A percentile compares a stretch with the other conserved stretches of the same genome.
Conservation (phyloP, 2,888 invertebrate genomes). For the Plutella xylostella region DNA sequence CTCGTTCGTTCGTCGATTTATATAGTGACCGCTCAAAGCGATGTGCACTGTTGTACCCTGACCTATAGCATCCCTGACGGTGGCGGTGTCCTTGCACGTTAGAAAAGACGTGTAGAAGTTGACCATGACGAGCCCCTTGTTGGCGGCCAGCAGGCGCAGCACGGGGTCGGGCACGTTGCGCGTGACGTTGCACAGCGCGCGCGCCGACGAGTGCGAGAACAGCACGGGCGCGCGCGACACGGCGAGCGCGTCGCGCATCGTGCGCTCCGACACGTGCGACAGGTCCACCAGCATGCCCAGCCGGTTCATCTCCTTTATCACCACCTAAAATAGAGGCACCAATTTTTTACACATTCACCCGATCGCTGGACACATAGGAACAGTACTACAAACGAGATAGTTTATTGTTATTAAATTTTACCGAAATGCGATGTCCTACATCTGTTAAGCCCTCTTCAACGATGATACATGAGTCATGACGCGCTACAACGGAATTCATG, state of each 20-base stretch:
- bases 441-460: too few relatives aligned
- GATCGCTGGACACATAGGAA: too few relatives aligned
- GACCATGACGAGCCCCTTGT: constrained; percentile 88
- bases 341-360: too few relatives aligned
- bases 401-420: too few relatives aligned
- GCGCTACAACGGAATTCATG: too few relatives aligned
- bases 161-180: constrained; percentile 86
- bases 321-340: constrained; percentile 69
- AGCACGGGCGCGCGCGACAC: constrained; percentile 85
- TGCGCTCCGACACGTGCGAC: constrained; percentile 83
- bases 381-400: too few relatives aligned
- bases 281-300: constrained; percentile 90
- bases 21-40: too few relatives aligned
- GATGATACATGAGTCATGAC: too few relatives aligned
- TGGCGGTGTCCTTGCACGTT: constrained; percentile 79
- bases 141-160: constrained; percentile 77
- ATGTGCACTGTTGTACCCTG: too few relatives aligned
- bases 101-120: constrained; percentile 86
- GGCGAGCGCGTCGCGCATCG: constrained; percentile 83
- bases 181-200: constrained; percentile 82
- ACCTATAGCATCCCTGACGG: constrained; percentile 86
- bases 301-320: constrained; percentile 90
- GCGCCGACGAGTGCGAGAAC: constrained; percentile 88
- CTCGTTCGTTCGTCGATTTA: too few relatives aligned
- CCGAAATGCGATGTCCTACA: too few relatives aligned